phyloP scores from a whole-genome alignment of 1,140 invertebrate genomes.

The Caenorhabditis briggsae region DNA sequence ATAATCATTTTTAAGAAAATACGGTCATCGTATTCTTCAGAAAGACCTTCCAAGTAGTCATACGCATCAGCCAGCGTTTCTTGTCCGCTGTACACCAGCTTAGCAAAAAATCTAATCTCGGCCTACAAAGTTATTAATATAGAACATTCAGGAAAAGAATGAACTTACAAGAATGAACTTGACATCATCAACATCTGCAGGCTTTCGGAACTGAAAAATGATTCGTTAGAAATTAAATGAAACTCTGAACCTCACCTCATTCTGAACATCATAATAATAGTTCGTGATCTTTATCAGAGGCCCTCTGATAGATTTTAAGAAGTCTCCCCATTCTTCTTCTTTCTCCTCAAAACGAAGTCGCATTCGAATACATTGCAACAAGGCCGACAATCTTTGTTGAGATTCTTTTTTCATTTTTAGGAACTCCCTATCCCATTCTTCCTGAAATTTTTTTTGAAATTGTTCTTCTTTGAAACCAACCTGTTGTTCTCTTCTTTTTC shows the following conservation, averaged over 20 bases:
- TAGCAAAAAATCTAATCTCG: background rate
- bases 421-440: background rate
- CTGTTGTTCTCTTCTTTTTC: background rate
- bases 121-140: background rate
- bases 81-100: background rate
- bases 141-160: background rate
- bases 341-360: background rate
- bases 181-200: no score
- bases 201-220: background rate
- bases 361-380: background rate
- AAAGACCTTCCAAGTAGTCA: background rate
- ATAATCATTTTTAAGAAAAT: conserved; percentile 39
- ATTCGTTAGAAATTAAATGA: background rate
- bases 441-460: background rate
- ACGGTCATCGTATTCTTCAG: background rate
- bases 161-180: no score
- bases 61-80: background rate
- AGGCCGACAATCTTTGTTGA: background rate
- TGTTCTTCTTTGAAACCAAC: background rate
- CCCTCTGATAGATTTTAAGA: background rate
- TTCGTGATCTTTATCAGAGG: background rate
- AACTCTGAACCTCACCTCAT: background rate
- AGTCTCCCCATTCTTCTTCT: conserved; percentile 2
- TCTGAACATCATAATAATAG: background rate
- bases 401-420: background rate